A percentile compares a stretch with the other conserved stretches of the same genome.
phyloP scores from a whole-genome alignment of 2,888 invertebrate species.

The Latrodectus elegans region DNA sequence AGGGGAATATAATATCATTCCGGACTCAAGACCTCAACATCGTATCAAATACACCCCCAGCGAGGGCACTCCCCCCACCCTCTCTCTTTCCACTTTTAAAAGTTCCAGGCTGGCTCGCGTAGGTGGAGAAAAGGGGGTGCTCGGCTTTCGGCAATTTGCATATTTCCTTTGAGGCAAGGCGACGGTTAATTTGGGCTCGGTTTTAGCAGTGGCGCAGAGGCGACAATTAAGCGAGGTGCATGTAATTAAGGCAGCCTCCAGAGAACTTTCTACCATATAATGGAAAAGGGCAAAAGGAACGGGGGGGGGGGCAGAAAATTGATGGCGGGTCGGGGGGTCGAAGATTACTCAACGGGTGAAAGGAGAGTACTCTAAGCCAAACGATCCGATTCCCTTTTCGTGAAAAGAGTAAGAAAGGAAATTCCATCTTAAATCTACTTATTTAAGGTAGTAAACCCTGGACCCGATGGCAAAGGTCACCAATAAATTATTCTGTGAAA shows the following conservation, averaged over 20 bases:
- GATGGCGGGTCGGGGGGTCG: constrained; percentile 46
- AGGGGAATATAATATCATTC: constrained; percentile 41
- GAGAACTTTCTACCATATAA: constrained; percentile 23
- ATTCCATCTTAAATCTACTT: not conserved
- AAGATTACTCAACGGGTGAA: constrained; percentile 64
- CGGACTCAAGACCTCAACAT: constrained; percentile 56
- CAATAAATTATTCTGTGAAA: too few relatives aligned
- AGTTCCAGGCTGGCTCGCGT: constrained; percentile 9
- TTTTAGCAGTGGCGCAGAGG: constrained; percentile 43
- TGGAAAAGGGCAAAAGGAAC: constrained; percentile 43
- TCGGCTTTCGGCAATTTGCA: constrained; percentile 67
- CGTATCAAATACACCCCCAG: constrained; percentile 52
- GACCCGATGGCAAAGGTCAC: not conserved
- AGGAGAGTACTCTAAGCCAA: constrained; percentile 51
- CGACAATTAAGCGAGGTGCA: constrained; percentile 64
- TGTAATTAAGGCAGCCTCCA: constrained; percentile 58
- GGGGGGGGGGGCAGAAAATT: constrained; percentile 30
- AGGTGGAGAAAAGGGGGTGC: constrained; percentile 11
- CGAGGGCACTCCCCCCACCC: not conserved
- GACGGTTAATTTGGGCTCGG: constrained; percentile 62
- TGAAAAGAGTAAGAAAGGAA: constrained; percentile 12
- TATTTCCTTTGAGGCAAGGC: constrained; percentile 62
- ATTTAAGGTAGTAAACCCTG: not conserved
- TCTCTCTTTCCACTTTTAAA: constrained; percentile 23
- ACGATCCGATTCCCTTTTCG: constrained; percentile 64